Evolutionary conservation across 2,113 vertebrate species (phyloP).

Genomic region (Gobius niger): DNA sequence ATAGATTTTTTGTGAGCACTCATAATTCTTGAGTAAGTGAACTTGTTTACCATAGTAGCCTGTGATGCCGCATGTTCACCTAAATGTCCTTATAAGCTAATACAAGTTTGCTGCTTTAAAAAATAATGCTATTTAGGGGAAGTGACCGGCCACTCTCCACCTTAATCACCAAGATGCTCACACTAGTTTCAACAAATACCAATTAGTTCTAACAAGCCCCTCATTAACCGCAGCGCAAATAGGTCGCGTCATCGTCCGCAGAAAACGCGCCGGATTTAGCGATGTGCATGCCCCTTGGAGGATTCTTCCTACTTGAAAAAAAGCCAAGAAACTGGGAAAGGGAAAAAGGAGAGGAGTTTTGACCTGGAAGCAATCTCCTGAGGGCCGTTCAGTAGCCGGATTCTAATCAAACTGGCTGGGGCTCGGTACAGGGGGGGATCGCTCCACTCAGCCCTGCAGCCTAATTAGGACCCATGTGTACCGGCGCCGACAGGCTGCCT

Average conservation of each 20-base stretch:
- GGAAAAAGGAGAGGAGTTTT: conserved; percentile 44
- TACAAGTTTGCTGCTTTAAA: neutral
- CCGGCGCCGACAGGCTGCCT: conserved; percentile 46
- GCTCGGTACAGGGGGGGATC: conserved; percentile 57
- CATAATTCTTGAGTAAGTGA: no score
- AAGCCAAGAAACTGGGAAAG: neutral
- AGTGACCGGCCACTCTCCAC: conserved; percentile 3
- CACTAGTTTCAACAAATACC: conserved; percentile 49
- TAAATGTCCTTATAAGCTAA: neutral
- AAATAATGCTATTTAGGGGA: neutral
- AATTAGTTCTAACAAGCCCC: conserved; percentile 55
- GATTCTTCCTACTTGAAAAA: conserved; percentile 40
- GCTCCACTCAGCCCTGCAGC: conserved; percentile 66
- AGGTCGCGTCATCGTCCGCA: conserved; percentile 39
- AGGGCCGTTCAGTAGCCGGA: conserved; percentile 57
- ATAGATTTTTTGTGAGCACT: no score
- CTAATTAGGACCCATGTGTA: conserved; percentile 76
- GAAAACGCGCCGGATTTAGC: conserved; percentile 42
- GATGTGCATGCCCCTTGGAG: conserved; percentile 60
- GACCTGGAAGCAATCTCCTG: conserved; percentile 68
- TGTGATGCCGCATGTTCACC: neutral
- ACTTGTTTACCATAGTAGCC: no score
- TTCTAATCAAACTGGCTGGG: conserved; percentile 67
- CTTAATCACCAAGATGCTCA: conserved; percentile 23
- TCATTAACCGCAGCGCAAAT: conserved; percentile 58